Conservation (phyloP, 2,888 invertebrate species). For the Phytoseiulus persimilis region DNA sequence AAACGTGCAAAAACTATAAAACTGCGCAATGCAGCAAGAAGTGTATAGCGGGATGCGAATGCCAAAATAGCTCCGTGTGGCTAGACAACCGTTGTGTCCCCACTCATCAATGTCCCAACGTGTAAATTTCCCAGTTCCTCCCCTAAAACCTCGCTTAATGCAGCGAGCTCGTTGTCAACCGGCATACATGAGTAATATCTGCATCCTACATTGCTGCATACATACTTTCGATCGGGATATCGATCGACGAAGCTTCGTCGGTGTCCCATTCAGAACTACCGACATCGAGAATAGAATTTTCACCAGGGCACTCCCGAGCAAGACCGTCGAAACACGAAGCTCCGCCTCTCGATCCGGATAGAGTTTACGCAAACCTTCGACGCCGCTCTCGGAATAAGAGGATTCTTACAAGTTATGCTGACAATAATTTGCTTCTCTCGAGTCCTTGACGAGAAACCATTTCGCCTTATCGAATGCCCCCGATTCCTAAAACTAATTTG, state of each 20-base stretch:
- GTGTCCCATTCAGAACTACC: neutral
- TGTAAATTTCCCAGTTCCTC: neutral
- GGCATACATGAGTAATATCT: neutral
- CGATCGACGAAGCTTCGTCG: neutral
- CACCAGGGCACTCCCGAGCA: too few species aligned
- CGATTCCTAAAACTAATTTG: too few species aligned
- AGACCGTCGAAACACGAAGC: too few species aligned
- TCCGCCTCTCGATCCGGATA: too few species aligned
- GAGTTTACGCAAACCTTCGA: too few species aligned
- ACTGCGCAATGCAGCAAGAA: constrained; percentile 30
- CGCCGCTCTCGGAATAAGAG: too few species aligned
- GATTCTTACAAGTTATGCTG: too few species aligned
- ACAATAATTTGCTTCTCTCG: too few species aligned
- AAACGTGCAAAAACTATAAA: constrained; percentile 26
- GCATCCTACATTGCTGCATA: neutral
- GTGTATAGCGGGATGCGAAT: constrained; percentile 25
- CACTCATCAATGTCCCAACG: neutral
- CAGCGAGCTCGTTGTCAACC: neutral
- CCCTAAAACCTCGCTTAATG: neutral
- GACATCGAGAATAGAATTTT: too few species aligned
- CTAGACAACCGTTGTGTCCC: constrained; percentile 31
- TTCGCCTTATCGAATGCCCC: too few species aligned
- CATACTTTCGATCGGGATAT: neutral
- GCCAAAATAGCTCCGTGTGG: constrained; percentile 6
- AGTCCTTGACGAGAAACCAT: too few species aligned